Base-by-base conservation (phyloP, 2,888 invertebrate species). In the Synanthedon vespiformis region DNA sequence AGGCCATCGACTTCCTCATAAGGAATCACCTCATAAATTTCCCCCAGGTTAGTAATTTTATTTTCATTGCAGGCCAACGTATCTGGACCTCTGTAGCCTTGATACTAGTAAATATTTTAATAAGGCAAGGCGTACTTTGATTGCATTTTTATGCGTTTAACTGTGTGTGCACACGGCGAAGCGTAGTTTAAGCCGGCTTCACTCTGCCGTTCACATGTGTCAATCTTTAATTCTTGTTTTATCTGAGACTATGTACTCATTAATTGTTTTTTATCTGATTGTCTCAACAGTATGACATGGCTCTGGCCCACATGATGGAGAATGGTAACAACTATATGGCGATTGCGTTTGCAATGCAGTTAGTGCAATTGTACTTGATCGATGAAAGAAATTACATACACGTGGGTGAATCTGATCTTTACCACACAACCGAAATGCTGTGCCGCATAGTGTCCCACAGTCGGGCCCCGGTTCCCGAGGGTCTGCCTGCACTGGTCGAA, bases 271-370 rank as follows among this genome's bases (percentile, higher is more conserved):
- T 6, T 34, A 34, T 34, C 34, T 34, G 34, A 34, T 5, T 34
- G 34, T 34, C 34, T 10, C 8, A 8, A 44, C 90, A 93, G 76
- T 94, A 94, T 66, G 97, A 98, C 78, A 76, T 93, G 52, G 91
- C 94, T 51, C 78, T 98, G 40, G 93, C 96, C 0, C 93, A 94
- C 63, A 90, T 92, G 58, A 94, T 98, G 92, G 98, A 98, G 63
- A 93, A 91, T 70, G 96, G 95, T 1, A 92, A 90, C 69, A 93
- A 93, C 76, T 90, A 90, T 61, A 89, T 95, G 81, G 95, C 95
- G 0, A 93, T 96, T 1, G 91, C 92, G 6, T 97, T 97, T 74
- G 95, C 96, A n/a, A 97, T 96, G 92, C 96, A 97, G 65, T 86
- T 98, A 16, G 92, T 97, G 2, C 96, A 95, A 76, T 88, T 95